phyloP scores from a whole-genome alignment of 2,888 invertebrate genomes.

The Erebia epiphron region DNA sequence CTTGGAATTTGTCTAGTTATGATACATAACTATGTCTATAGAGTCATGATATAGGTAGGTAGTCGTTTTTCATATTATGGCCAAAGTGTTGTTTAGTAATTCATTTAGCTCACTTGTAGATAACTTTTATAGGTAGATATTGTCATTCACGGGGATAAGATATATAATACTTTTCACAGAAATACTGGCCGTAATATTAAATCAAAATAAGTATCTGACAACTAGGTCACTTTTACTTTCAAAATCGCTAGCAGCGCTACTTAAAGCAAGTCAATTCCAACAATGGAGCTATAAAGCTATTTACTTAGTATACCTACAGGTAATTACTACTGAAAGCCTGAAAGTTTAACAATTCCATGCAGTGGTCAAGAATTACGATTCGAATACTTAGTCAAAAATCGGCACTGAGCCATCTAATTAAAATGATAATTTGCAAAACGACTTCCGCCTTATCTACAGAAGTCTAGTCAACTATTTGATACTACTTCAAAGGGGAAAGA shows the following conservation, averaged over 20 bases:
- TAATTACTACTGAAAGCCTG: neutral
- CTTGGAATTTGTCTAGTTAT: neutral
- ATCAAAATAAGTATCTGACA: neutral
- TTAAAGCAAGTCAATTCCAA: neutral
- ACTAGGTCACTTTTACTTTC: conserved; percentile 5
- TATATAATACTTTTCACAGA: too few relatives aligned
- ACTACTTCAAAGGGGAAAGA: conserved; percentile 66
- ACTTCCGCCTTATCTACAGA: conserved; percentile 49
- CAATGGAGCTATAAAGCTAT: neutral
- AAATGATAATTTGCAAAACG: conserved; percentile 39
- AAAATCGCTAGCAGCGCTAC: neutral
- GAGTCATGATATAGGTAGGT: too few relatives aligned
- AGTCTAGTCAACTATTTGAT: conserved; percentile 51
- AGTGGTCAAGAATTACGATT: neutral
- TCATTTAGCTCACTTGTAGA: too few relatives aligned
- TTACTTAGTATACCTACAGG: neutral
- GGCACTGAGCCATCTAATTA: too few relatives aligned
- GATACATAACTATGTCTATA: neutral
- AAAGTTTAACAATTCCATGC: neutral
- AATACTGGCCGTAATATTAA: neutral
- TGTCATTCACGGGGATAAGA: too few relatives aligned
- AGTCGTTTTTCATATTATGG: too few relatives aligned
- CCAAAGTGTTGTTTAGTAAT: too few relatives aligned
- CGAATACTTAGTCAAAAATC: too few relatives aligned
- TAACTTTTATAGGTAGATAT: too few relatives aligned